These are phyloP conservation scores for Eublepharis macularius DNA, from an alignment of 2,113 vertebrate genomes.

Conservation along the genomic window DNA sequence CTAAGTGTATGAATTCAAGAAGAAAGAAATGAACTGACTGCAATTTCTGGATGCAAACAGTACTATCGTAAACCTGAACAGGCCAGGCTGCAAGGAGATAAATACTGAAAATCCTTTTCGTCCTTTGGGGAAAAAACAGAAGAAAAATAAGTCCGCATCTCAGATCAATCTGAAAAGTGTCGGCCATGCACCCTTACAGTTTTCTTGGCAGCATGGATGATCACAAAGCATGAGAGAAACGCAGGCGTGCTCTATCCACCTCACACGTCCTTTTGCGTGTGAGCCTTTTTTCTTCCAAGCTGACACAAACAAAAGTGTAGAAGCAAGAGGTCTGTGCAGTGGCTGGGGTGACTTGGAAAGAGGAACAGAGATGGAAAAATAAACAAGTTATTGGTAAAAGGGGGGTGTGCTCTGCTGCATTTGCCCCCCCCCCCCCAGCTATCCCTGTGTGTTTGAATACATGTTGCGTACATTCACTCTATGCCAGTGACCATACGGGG, in stretches of 20 bases:
- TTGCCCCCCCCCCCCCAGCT: conserved; percentile 41
- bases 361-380: conserved; percentile 13
- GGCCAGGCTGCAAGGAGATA: conserved; percentile 60
- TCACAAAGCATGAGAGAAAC: conserved; percentile 34
- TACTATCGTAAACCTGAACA: conserved; percentile 60
- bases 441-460: conserved; percentile 26
- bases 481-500: not conserved
- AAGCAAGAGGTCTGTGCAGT: not conserved
- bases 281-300: not conserved
- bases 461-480: conserved; percentile 4
- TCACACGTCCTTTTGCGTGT: not conserved
- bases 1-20: conserved; percentile 80
- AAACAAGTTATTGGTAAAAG: conserved; percentile 25
- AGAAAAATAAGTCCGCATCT: conserved; percentile 6
- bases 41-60: conserved; percentile 72
- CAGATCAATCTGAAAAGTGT: conserved; percentile 18
- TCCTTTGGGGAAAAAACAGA: not conserved
- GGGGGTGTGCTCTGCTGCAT: conserved; percentile 25
- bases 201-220: not conserved
- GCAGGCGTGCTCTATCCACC: not conserved
- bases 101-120: conserved; percentile 50
- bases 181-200: not conserved
- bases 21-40: conserved; percentile 72
- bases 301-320: conserved; percentile 26
- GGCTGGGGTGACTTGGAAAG: conserved; percentile 36